Percentiles rank a stretch among this genome's conserved stretches.
Conservation (phyloP, 2,797 vertebrate species). For the Cyclopterus lumpus region DNA sequence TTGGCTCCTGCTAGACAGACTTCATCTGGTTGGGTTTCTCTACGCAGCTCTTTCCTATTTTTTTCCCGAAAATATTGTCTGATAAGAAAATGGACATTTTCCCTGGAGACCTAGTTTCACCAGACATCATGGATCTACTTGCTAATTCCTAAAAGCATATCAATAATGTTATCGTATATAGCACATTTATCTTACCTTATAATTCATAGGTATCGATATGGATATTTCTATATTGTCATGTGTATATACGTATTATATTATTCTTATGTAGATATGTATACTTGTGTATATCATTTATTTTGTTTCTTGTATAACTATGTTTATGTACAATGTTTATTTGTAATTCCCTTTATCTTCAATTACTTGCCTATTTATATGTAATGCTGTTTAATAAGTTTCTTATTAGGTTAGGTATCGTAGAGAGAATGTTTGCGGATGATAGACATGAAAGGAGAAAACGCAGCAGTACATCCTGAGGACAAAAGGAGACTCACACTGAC, state of each 20-base stretch:
- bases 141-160: constrained; percentile 37
- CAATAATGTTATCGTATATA: constrained; percentile 46
- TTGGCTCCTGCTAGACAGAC: constrained; percentile 28
- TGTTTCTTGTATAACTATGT: neutral
- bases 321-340: neutral
- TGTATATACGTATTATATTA: neutral
- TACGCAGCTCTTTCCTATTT: constrained; percentile 8
- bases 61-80: constrained; percentile 9
- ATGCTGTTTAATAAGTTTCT: neutral
- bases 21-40: constrained; percentile 14
- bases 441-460: neutral
- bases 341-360: neutral
- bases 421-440: neutral
- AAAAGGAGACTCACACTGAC: constrained; percentile 15
- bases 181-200: constrained; percentile 29
- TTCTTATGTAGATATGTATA: neutral
- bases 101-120: constrained; percentile 15
- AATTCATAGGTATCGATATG: neutral
- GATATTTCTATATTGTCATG: neutral
- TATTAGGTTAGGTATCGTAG: neutral
- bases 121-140: constrained; percentile 24
- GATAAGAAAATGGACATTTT: constrained; percentile 20
- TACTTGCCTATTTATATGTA: neutral
- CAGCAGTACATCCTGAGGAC: neutral
- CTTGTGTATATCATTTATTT: neutral